Percentiles rank a stretch among this genome's conserved stretches.
These are phyloP conservation scores for Helarctos malayanus DNA, from an alignment of 2,797 vertebrate genomes.

Conservation along the genomic window DNA sequence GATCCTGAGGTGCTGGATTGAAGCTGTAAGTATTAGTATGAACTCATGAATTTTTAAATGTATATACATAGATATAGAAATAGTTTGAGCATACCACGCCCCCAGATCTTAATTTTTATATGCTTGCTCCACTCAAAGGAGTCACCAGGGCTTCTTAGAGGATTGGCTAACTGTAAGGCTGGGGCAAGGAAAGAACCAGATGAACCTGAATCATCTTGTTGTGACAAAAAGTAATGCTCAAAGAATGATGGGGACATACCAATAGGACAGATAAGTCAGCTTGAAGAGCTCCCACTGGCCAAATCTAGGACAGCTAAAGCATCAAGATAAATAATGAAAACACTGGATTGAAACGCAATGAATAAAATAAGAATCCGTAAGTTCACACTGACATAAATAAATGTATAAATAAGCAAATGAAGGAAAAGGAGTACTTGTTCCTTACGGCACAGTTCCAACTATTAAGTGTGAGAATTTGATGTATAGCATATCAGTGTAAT, in stretches of 20 bases:
- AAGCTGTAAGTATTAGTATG: not conserved
- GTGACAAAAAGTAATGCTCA: not conserved
- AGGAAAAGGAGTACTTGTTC: not conserved
- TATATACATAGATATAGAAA: not conserved
- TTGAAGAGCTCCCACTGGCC: not conserved
- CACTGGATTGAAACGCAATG: not conserved
- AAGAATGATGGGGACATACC: not conserved
- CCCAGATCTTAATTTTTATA: not conserved
- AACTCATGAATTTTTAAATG: not conserved
- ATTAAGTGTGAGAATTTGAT: not conserved
- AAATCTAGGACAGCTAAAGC: not conserved
- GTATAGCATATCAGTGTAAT: not conserved
- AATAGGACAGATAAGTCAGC: not conserved
- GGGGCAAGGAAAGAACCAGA: not conserved
- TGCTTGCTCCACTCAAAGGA: not conserved
- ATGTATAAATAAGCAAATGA: not conserved
- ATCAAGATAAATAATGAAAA: slow-evolving; percentile 59
- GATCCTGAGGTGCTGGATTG: not conserved
- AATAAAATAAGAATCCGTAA: slow-evolving; percentile 17
- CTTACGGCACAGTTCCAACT: not conserved
- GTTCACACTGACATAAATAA: not conserved
- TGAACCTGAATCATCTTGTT: not conserved
- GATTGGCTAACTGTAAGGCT: not conserved
- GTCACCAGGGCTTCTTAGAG: not conserved
- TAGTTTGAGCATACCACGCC: not conserved